phyloP scores from a whole-genome alignment of 92 coral and sea anemone genomes.

The Umimayanthus chanpuru region DNA sequence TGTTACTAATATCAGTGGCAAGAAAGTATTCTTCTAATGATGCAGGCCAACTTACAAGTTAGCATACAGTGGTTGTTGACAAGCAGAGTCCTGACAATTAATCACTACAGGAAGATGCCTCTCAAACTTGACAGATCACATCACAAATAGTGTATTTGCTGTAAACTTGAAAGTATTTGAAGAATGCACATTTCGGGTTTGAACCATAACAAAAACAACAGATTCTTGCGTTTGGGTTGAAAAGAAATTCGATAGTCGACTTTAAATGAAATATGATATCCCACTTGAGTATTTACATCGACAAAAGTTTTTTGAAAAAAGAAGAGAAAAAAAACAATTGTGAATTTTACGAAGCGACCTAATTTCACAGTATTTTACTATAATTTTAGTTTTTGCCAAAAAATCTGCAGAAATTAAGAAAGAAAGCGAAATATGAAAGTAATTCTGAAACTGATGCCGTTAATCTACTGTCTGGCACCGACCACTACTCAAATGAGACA shows the following conservation, averaged over 20 bases:
- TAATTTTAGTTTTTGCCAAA: neutral
- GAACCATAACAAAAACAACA: slow-evolving; percentile 8
- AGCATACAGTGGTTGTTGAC: neutral
- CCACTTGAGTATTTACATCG: neutral
- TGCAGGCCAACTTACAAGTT: neutral
- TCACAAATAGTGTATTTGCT: slow-evolving; percentile 1
- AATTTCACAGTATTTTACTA: too few species aligned
- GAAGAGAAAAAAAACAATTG: too few species aligned
- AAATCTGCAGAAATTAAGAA: neutral
- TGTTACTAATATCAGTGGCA: too few species aligned
- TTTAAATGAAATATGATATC: slow-evolving; percentile 25
- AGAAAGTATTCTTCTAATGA: neutral
- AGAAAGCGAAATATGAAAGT: neutral
- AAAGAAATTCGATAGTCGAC: slow-evolving; percentile 23
- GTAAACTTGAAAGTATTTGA: slow-evolving; percentile 27
- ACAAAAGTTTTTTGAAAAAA: too few species aligned
- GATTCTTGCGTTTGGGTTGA: slow-evolving; percentile 4
- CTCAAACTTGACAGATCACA: slow-evolving; percentile 25
- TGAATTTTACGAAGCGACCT: too few species aligned
- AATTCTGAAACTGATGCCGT: neutral
- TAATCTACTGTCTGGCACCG: neutral
- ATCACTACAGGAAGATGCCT: neutral
- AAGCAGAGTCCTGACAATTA: neutral
- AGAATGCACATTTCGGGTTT: slow-evolving; percentile 16
- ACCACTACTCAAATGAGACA: neutral